Percentiles rank a stretch among this genome's conserved stretches.
phyloP scores from a whole-genome alignment of 2,888 invertebrate species.

The Margaritifera margaritifera region DNA sequence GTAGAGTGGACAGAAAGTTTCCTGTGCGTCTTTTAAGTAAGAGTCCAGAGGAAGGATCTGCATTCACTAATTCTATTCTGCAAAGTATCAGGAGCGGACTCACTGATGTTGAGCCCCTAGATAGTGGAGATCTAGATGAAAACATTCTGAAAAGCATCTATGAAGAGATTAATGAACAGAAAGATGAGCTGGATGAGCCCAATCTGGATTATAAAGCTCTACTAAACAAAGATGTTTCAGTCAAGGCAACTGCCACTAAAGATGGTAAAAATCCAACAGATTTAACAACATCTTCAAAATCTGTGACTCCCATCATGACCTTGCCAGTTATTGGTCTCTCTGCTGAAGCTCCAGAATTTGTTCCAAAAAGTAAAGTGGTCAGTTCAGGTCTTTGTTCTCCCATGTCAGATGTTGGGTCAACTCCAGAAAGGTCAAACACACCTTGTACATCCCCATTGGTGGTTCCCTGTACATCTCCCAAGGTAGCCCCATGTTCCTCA shows the following conservation, averaged over 20 bases:
- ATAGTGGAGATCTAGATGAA: constrained; percentile 36
- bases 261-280: no score
- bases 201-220: no score
- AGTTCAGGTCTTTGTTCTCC: constrained; percentile 1
- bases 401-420: neutral
- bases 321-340: constrained; percentile 37
- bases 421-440: constrained; percentile 2
- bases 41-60: constrained; percentile 21
- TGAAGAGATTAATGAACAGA: constrained; percentile 22
- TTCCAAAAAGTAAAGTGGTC: constrained; percentile 25
- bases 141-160: constrained; percentile 33
- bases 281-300: constrained; percentile 5
- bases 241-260: no score
- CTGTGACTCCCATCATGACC: constrained; percentile 30
- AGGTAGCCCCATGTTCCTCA: constrained; percentile 7
- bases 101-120: neutral
- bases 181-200: no score
- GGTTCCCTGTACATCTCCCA: constrained; percentile 6
- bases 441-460: constrained; percentile 8
- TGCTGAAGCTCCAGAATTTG: constrained; percentile 43
- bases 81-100: neutral
- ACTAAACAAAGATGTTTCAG: no score
- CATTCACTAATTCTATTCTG: neutral
- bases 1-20: constrained; percentile 17
- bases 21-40: constrained; percentile 32